phyloP scores from a whole-genome alignment of 2,888 invertebrate genomes.

The Pollenia labialis region DNA sequence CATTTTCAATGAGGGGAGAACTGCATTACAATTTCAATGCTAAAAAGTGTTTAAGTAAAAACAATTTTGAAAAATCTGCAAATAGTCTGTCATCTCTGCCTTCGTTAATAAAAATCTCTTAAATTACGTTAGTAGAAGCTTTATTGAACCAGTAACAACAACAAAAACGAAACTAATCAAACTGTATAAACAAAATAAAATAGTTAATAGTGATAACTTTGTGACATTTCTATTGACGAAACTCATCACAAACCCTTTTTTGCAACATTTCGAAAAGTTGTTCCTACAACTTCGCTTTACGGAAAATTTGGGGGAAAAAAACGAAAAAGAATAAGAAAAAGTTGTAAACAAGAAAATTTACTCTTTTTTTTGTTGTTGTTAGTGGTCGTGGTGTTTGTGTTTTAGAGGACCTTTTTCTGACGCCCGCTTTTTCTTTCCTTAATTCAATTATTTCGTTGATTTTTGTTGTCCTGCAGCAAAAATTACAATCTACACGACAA shows the following conservation, averaged over 20 bases:
- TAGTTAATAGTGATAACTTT: constrained; percentile 53
- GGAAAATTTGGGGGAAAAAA: neutral
- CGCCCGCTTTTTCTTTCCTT: constrained; percentile 62
- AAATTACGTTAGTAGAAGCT: neutral
- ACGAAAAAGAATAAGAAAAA: constrained; percentile 23
- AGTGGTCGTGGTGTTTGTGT: neutral
- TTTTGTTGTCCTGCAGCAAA: constrained; percentile 81
- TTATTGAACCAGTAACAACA: neutral
- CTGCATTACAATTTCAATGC: too few relatives aligned
- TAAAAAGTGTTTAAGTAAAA: too few relatives aligned
- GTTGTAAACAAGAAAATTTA: constrained; percentile 68
- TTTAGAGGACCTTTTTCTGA: constrained; percentile 14
- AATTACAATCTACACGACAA: constrained; percentile 81
- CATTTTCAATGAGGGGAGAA: too few relatives aligned
- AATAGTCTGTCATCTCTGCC: too few relatives aligned
- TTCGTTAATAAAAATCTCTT: too few relatives aligned
- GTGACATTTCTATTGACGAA: constrained; percentile 54
- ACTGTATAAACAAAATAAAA: constrained; percentile 48
- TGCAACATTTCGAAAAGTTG: constrained; percentile 26
- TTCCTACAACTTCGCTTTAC: constrained; percentile 7
- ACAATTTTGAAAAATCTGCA: too few relatives aligned
- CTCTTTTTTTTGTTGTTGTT: constrained; percentile 24
- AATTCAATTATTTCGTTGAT: constrained; percentile 80
- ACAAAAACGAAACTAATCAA: neutral
- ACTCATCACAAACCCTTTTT: constrained; percentile 58